Evolutionary conservation across 2,797 vertebrate genomes (phyloP).

Genomic region (Channallabes apus): DNA sequence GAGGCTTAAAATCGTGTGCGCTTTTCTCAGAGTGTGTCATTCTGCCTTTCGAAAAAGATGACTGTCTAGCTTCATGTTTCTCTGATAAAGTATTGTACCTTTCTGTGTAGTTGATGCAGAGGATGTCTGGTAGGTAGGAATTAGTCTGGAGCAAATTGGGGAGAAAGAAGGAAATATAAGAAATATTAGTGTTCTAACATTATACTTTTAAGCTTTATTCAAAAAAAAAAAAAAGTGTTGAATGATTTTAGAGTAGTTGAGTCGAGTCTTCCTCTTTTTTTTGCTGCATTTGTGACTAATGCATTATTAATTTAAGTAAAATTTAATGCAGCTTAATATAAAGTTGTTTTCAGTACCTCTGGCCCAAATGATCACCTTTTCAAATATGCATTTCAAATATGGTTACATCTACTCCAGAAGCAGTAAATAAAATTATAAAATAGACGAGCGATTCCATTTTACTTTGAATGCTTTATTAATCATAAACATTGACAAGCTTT

Average conservation of each 20-base stretch:
- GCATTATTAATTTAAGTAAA: background rate
- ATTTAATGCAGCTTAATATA: background rate
- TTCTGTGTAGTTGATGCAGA: too few species aligned
- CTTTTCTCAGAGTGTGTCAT: background rate
- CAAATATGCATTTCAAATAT: background rate
- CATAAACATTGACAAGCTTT: background rate
- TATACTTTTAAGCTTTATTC: background rate
- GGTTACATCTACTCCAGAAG: background rate
- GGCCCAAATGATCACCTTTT: background rate
- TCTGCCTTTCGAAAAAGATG: background rate
- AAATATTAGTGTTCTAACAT: background rate
- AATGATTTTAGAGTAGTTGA: background rate
- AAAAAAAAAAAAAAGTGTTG: background rate
- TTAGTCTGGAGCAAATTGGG: background rate
- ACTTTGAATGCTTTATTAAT: conserved; percentile 7
- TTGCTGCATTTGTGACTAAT: background rate
- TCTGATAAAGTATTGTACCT: background rate
- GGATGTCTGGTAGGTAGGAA: background rate
- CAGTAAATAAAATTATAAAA: background rate
- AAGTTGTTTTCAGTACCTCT: background rate
- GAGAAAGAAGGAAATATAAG: background rate
- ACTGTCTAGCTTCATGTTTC: background rate
- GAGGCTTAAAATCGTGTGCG: background rate
- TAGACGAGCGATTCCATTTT: background rate
- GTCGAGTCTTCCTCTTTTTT: background rate